Percentiles rank a stretch among this genome's conserved stretches.
These are phyloP conservation scores for Megalurothrips usitatus DNA, from an alignment of 2,888 invertebrate species.

Conservation along the genomic window DNA sequence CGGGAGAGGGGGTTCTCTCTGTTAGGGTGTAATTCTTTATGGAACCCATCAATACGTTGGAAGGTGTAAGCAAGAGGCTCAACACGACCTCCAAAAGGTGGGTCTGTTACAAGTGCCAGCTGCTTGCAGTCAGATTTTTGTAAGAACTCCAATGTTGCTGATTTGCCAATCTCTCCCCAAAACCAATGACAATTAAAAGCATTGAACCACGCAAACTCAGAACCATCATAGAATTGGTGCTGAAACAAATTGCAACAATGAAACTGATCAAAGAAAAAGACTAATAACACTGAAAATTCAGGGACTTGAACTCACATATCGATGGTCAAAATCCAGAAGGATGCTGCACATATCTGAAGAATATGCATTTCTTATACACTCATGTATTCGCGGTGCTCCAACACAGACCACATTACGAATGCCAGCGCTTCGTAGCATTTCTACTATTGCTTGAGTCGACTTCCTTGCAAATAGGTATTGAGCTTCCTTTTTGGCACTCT, in stretches of 20 bases:
- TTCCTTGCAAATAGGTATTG: conserved; percentile 78
- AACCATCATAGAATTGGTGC: conserved; percentile 45
- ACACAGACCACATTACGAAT: conserved; percentile 67
- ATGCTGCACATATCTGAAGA: conserved; percentile 53
- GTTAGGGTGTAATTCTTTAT: conserved; percentile 41
- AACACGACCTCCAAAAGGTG: conserved; percentile 87
- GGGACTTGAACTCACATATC: conserved; percentile 52
- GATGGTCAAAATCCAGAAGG: conserved; percentile 75
- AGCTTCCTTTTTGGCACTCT: conserved; percentile 75
- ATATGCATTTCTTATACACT: conserved; percentile 51
- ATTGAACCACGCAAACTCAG: conserved; percentile 75
- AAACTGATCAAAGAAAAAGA: conserved; percentile 48
- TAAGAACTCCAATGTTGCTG: conserved; percentile 54
- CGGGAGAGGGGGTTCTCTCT: neutral
- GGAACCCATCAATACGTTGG: conserved; percentile 53
- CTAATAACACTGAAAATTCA: neutral
- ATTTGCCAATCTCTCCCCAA: conserved; percentile 51
- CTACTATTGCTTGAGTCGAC: conserved; percentile 59
- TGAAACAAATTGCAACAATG: conserved; percentile 38
- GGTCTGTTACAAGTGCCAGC: conserved; percentile 70
- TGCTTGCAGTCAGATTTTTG: conserved; percentile 50
- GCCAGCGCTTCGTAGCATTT: conserved; percentile 50
- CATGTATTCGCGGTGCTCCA: conserved; percentile 78
- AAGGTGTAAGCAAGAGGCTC: conserved; percentile 74
- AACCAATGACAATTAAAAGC: conserved; percentile 89